Evolutionary conservation across 2,797 vertebrate species (phyloP).

Genomic region (Lepus oiostolus): DNA sequence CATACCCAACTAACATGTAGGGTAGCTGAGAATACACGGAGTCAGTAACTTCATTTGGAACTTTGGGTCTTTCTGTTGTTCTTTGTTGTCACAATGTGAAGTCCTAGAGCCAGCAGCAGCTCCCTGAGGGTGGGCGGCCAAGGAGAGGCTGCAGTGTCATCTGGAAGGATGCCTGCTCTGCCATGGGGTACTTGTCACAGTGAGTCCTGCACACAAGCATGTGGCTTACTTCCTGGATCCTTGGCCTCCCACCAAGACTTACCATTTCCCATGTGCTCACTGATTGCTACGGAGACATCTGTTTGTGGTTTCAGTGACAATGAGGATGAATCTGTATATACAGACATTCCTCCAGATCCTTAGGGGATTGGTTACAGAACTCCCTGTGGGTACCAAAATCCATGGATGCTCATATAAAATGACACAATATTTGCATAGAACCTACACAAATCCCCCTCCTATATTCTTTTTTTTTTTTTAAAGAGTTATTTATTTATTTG

Average conservation of each 20-base stretch:
- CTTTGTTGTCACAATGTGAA: neutral
- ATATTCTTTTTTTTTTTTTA: too few species aligned
- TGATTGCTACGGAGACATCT: neutral
- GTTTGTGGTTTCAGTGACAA: neutral
- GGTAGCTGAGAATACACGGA: neutral
- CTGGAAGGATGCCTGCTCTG: neutral
- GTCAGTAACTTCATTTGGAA: neutral
- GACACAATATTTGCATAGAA: neutral
- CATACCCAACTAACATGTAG: too few species aligned
- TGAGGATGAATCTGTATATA: neutral
- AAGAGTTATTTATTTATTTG: too few species aligned
- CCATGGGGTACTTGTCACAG: neutral
- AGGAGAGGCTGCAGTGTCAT: neutral
- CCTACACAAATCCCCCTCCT: neutral
- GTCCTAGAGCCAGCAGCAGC: neutral
- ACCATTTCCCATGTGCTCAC: fast-evolving
- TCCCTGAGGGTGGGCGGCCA: neutral
- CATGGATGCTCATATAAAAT: neutral
- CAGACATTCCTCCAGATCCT: neutral
- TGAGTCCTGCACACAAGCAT: neutral
- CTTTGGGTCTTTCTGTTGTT: neutral
- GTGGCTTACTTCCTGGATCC: neutral
- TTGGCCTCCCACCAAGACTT: neutral
- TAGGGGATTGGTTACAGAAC: too few species aligned
- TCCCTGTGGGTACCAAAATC: too few species aligned